Percentiles rank a stretch among this genome's conserved stretches.
These are phyloP conservation scores for Jaculus jaculus DNA, from an alignment of 2,113 vertebrate species.

Conservation along the genomic window DNA sequence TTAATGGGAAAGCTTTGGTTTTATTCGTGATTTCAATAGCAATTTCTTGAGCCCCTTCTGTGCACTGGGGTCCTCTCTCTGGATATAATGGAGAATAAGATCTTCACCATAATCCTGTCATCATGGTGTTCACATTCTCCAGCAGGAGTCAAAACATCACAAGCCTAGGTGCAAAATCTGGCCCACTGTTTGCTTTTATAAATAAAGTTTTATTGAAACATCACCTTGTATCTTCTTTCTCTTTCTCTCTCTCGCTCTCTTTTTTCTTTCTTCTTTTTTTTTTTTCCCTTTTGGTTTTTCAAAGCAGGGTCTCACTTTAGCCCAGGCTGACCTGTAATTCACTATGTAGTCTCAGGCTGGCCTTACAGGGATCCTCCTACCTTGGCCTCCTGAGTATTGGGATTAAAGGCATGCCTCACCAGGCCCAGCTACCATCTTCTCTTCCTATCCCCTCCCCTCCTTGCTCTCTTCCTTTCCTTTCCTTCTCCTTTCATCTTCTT, in stretches of 20 bases:
- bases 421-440: too few species aligned
- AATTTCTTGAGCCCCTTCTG: not conserved
- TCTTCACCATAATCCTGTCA: not conserved
- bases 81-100: not conserved
- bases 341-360: too few species aligned
- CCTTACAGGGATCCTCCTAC: too few species aligned
- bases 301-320: too few species aligned
- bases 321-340: too few species aligned
- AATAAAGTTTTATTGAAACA: conserved; percentile 59
- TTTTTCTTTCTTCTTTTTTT: too few species aligned
- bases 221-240: not conserved
- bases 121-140: not conserved
- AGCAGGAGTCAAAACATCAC: not conserved
- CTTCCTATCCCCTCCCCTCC: too few species aligned
- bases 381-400: too few species aligned
- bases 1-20: not conserved
- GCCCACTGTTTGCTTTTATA: not conserved
- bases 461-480: not conserved
- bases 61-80: not conserved
- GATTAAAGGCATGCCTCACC: too few species aligned
- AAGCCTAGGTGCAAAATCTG: not conserved
- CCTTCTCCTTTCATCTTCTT: not conserved
- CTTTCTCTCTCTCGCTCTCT: too few species aligned
- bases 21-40: not conserved
- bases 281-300: too few species aligned